phyloP scores from a whole-genome alignment of 2,797 vertebrate species.

The Geotrypetes seraphini region DNA sequence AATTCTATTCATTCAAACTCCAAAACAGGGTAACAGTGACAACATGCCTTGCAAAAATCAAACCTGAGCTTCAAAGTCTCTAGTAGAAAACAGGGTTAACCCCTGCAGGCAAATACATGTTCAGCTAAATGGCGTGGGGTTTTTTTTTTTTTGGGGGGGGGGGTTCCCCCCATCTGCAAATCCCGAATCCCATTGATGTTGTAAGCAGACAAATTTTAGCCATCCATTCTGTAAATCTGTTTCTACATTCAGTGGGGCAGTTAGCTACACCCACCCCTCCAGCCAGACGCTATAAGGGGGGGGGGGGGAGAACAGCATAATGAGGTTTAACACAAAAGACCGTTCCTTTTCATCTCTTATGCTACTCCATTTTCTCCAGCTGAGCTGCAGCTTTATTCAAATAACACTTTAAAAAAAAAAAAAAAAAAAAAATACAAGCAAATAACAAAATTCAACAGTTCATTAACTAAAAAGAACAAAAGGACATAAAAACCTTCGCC shows the following conservation, averaged over 20 bases:
- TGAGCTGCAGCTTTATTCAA: slow-evolving; percentile 32
- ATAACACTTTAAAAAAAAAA: slow-evolving; percentile 17
- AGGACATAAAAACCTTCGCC: slow-evolving; percentile 17
- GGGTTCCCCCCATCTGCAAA: slow-evolving; percentile 42
- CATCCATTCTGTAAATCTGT: slow-evolving; percentile 21
- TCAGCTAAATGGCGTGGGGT: slow-evolving; percentile 43
- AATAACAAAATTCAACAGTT: slow-evolving; percentile 24
- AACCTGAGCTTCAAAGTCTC: slow-evolving; percentile 13
- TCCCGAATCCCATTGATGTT: slow-evolving; percentile 30
- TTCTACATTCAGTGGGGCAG: slow-evolving; percentile 30
- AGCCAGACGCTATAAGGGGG: slow-evolving; percentile 7
- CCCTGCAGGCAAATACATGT: slow-evolving; percentile 52
- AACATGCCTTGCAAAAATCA: neutral
- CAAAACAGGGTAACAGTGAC: too few relatives aligned
- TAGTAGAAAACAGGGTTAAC: slow-evolving; percentile 58
- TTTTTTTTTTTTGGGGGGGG: too few relatives aligned
- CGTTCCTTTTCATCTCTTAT: slow-evolving; percentile 47
- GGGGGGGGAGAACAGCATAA: slow-evolving; percentile 43
- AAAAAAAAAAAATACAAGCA: neutral
- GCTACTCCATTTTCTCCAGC: slow-evolving; percentile 43
- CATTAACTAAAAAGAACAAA: slow-evolving; percentile 35
- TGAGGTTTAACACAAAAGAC: slow-evolving; percentile 58
- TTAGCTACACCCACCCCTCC: too few relatives aligned
- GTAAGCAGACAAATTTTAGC: slow-evolving; percentile 11
- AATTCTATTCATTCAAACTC: too few relatives aligned